Evolutionary conservation across 2,113 vertebrate genomes (phyloP), one percentile per base, ranked within the genome.

Genomic region (Phasianus colchicus): DNA sequence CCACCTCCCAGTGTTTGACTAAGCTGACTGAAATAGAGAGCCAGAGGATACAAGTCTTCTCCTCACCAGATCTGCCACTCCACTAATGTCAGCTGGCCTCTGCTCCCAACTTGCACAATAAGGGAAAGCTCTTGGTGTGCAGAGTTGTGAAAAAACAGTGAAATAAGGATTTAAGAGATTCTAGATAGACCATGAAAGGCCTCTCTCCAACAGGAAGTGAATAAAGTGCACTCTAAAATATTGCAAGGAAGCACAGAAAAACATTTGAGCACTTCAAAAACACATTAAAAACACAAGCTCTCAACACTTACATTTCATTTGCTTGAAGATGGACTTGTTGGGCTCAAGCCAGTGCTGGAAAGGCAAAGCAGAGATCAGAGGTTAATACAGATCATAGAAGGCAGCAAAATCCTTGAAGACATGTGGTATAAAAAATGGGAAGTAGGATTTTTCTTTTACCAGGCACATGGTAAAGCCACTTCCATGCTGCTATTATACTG

Each of bases 231-330:
- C 52, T 73, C 13, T 70, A 70, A 63, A 67, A 60, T 36, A 69
- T 36, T 63, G 22, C 38, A 78, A n/a, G 25, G 25, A 83, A 92
- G 24, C 40, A 93, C n/a, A 96, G 66, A 42, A 95, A 93, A 94
- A 73, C 34, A 38, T 67, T 47, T 65, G 13, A 24, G 43, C 18
- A 82, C 58, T 87, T 95, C 43, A 80, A 71, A 96, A 73, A 45
- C 83, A 66, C 61, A 86, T 69, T 86, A 25, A 63, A 81, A 80
- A 82, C 21, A 52, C 15, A 43, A 85, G 13, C 19, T 83, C 52
- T 93, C 83, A 88, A 97, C 85, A 99, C 99, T 99, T 98, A 99
- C 99, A 98, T 98, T 99, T 99, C 99, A 99, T 99, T 98, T 99
- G 99, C 96, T 98, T 99, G 97, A 96, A 98, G 95, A 99, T 98